Percentiles rank a stretch among this genome's conserved stretches.
These are phyloP conservation scores for Nomada goodeniana DNA, from an alignment of 2,888 invertebrate genomes.

Conservation along the genomic window DNA sequence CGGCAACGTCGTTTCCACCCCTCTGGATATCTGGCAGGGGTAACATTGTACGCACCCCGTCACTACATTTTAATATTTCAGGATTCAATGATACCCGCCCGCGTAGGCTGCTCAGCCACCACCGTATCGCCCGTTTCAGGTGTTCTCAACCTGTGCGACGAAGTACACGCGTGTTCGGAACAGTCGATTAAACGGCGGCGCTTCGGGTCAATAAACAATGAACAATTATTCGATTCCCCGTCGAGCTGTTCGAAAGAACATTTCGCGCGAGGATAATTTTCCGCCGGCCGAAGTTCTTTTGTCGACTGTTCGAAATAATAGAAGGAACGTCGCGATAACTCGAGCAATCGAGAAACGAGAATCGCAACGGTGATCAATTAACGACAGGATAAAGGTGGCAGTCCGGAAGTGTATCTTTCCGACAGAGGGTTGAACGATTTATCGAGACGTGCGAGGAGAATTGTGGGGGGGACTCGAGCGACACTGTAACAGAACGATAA, in stretches of 20 bases:
- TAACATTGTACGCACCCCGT: conserved; percentile 73
- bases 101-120: conserved; percentile 9
- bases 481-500: conserved; percentile 38
- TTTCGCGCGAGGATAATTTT: too few species aligned
- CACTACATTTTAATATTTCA: conserved; percentile 78
- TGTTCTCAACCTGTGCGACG: conserved; percentile 62
- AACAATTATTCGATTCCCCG: too few species aligned
- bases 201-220: not conserved
- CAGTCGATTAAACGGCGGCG: conserved; percentile 22
- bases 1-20: conserved; percentile 72
- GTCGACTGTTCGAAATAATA: too few species aligned
- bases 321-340: not conserved
- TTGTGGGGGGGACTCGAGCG: not conserved
- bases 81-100: conserved; percentile 71
- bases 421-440: not conserved
- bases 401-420: not conserved
- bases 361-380: not conserved
- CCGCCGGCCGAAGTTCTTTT: too few species aligned
- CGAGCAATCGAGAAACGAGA: not conserved
- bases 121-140: conserved; percentile 29
- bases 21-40: conserved; percentile 65
- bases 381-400: not conserved
- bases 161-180: too few species aligned
- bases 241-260: too few species aligned
- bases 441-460: not conserved